Base-by-base conservation (phyloP, 2,797 vertebrate genomes). In the Sylvilagus floridanus region DNA sequence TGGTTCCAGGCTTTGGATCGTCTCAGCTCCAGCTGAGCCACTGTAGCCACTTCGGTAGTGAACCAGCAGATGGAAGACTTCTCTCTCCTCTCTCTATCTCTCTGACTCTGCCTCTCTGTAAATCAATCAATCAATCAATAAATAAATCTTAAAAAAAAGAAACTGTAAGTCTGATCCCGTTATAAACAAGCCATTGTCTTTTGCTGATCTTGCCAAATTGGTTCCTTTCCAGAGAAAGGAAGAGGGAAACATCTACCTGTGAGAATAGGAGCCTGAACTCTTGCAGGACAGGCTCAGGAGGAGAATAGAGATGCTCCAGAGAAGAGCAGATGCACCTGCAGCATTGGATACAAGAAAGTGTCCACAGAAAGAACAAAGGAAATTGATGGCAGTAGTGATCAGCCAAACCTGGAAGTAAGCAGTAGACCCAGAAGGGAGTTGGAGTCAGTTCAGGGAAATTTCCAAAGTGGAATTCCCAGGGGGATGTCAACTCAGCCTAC, bases 291-390 rank as follows among this genome's bases (percentile, higher is more conserved):
- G 50, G 7, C 1, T 57, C 10, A 7, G 42, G 11, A n/a, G 32
- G 63, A n/a, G 10, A 28, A 86, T 35, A 76, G 66, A 60, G 63
- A 73, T 22, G 63, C 10, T 14, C 86, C 54, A 52, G 86, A 66
- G 35, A 21, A 42, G 65, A 90, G 47, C 21, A 60, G 35, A 81
- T 17, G 47, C 35, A 76, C 28, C 30, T 12, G 37, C 7, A 19
- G 63, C 54, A 17, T 0, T 14, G 7, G 14, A 11, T 2, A 19
- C 2, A 26, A 1, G 8, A 71, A 37, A 17, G 10, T 21, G 11
- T 32, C 22, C 26, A 69, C 3, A 52, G 30, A 42, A 35, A 88
- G 63, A 84, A 52, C 17, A 50, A 72, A 84, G 54, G 57, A 26
- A 62, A 26, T 66, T 13, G 68, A 50, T 3, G 6, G 32, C 54